Conservation (phyloP, 2,888 invertebrate genomes). For the Muschampia plurimacula region DNA sequence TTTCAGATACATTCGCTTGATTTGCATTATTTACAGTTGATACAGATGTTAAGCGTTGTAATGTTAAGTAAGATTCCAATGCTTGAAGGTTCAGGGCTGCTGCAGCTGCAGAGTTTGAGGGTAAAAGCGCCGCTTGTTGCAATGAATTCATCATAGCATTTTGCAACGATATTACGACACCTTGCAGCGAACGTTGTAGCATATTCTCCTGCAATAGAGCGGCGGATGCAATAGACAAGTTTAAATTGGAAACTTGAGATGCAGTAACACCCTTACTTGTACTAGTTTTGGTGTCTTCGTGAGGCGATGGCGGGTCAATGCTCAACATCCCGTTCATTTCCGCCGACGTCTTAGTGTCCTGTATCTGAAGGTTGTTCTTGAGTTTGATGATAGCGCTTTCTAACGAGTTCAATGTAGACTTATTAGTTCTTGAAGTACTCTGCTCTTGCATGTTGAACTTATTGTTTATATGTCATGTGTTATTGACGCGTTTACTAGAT, state of each 20-base stretch:
- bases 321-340: constrained; percentile 73
- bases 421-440: constrained; percentile 77
- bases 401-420: constrained; percentile 78
- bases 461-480: constrained; percentile 50
- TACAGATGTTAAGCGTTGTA: constrained; percentile 91
- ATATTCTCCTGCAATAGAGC: constrained; percentile 87
- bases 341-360: constrained; percentile 70
- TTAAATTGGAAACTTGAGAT: constrained; percentile 69
- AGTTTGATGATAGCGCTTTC: constrained; percentile 84
- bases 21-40: constrained; percentile 81
- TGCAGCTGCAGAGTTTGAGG: constrained; percentile 93
- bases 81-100: constrained; percentile 94
- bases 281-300: constrained; percentile 67
- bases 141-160: constrained; percentile 94
- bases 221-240: constrained; percentile 85
- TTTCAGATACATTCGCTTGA: constrained; percentile 66
- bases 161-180: constrained; percentile 92
- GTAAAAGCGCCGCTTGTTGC: constrained; percentile 93
- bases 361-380: constrained; percentile 83
- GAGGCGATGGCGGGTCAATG: constrained; percentile 70
- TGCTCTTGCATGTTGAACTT: constrained; percentile 79
- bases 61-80: constrained; percentile 93
- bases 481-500: constrained; percentile 44
- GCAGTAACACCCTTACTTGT: constrained; percentile 79
- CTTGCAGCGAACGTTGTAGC: constrained; percentile 91